Evolutionary conservation across 2,888 invertebrate species (phyloP).

Genomic region (Pheosia tremula): DNA sequence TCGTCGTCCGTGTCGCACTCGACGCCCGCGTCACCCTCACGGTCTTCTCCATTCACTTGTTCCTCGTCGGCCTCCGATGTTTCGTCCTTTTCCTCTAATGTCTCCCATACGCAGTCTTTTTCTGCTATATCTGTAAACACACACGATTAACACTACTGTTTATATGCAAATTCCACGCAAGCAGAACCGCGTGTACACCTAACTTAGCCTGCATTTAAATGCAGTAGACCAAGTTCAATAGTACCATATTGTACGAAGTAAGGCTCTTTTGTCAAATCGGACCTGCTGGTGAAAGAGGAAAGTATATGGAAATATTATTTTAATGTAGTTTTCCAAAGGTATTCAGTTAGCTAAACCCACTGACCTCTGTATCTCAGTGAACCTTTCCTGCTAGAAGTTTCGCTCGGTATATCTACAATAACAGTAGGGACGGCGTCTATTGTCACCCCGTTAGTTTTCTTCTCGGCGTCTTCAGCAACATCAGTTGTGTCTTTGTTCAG

Average conservation of each 20-base stretch:
- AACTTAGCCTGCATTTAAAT: too few relatives aligned
- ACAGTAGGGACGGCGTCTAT: slow-evolving; percentile 63
- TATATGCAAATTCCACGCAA: too few relatives aligned
- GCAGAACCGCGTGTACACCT: too few relatives aligned
- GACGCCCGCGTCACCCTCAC: slow-evolving; percentile 52
- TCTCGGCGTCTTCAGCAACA: slow-evolving; percentile 54
- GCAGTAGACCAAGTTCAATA: too few relatives aligned
- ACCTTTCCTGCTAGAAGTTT: slow-evolving; percentile 66
- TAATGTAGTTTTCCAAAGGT: too few relatives aligned
- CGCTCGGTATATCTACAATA: slow-evolving; percentile 62
- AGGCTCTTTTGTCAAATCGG: too few relatives aligned
- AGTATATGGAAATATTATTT: too few relatives aligned
- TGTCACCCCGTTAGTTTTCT: slow-evolving; percentile 67
- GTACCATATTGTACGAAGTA: too few relatives aligned
- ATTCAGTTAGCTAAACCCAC: not conserved
- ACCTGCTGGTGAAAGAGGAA: too few relatives aligned
- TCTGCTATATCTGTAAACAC: slow-evolving; percentile 73
- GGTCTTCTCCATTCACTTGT: slow-evolving; percentile 39
- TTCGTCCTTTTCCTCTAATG: slow-evolving; percentile 81
- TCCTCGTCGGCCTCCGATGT: slow-evolving; percentile 52
- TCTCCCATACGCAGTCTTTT: slow-evolving; percentile 84
- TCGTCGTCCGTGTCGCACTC: slow-evolving; percentile 24
- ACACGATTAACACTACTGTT: not conserved
- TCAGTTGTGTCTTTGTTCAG: slow-evolving; percentile 60
- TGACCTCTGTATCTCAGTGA: slow-evolving; percentile 86